phyloP scores from a whole-genome alignment of 2,888 invertebrate genomes.

The Sussaba pulchella region DNA sequence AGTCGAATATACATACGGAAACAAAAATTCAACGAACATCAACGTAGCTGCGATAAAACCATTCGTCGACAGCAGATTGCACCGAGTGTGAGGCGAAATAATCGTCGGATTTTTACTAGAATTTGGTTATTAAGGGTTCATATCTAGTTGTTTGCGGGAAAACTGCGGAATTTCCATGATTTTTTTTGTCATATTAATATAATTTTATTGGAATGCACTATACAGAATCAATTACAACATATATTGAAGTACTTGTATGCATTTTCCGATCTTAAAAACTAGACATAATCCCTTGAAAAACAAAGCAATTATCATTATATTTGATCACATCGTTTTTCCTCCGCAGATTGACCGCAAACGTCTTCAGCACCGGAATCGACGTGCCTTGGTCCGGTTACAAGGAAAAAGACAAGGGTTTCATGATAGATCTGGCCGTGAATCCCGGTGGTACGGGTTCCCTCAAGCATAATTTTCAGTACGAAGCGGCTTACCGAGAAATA shows the following conservation, averaged over 20 bases:
- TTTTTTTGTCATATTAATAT: too few relatives aligned
- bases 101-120: conserved; percentile 28
- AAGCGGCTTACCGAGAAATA: conserved; percentile 93
- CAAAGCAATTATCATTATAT: too few relatives aligned
- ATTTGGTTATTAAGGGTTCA: too few relatives aligned
- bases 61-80: conserved; percentile 89
- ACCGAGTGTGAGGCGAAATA: conserved; percentile 87
- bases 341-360: conserved; percentile 88
- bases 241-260: too few relatives aligned
- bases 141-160: too few relatives aligned
- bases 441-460: conserved; percentile 85
- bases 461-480: conserved; percentile 95
- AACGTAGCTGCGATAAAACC: conserved; percentile 94
- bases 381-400: conserved; percentile 94
- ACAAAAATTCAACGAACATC: conserved; percentile 92
- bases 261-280: too few relatives aligned
- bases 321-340: too few relatives aligned
- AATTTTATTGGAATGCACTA: too few relatives aligned
- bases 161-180: too few relatives aligned
- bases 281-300: too few relatives aligned
- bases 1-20: conserved; percentile 94
- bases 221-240: too few relatives aligned
- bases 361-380: conserved; percentile 92
- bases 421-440: conserved; percentile 91
- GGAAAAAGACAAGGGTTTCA: conserved; percentile 91